These are phyloP conservation scores for Papilio protenor DNA, from an alignment of 2,888 invertebrate species.

Conservation along the genomic window DNA sequence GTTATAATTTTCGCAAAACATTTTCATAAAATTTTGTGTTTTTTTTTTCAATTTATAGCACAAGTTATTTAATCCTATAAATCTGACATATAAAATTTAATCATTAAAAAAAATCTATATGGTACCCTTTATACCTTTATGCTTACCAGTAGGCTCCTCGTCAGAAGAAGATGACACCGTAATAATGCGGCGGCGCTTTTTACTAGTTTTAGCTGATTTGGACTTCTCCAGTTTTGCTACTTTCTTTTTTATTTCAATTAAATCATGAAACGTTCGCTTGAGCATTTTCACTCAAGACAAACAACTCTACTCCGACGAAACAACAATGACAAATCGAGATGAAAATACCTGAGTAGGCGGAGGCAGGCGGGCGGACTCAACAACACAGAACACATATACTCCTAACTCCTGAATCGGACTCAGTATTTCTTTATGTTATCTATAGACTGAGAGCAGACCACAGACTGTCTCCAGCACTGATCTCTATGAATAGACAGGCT, in stretches of 20 bases:
- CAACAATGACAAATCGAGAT: background rate
- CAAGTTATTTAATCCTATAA: background rate
- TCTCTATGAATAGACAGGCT: too few relatives aligned
- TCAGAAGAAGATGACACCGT: background rate
- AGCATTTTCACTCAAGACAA: conserved; percentile 7
- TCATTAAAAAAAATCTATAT: background rate
- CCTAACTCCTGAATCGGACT: too few relatives aligned
- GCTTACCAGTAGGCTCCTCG: conserved; percentile 9
- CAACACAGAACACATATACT: too few relatives aligned
- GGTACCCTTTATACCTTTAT: background rate
- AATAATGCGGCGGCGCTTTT: background rate
- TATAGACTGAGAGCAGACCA: too few relatives aligned
- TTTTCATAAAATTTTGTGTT: background rate
- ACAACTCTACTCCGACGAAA: background rate
- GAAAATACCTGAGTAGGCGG: background rate
- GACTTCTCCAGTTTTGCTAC: background rate
- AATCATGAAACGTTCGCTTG: conserved; percentile 22
- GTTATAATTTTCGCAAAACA: background rate
- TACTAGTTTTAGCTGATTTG: background rate
- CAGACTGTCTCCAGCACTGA: too few relatives aligned
- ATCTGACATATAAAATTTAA: background rate
- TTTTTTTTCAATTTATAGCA: background rate
- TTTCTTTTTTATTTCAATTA: conserved; percentile 18
- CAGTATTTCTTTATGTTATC: too few relatives aligned
- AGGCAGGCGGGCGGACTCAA: background rate